Base-by-base conservation (phyloP, 2,797 vertebrate genomes). In the Myiothlypis chrysogaster region DNA sequence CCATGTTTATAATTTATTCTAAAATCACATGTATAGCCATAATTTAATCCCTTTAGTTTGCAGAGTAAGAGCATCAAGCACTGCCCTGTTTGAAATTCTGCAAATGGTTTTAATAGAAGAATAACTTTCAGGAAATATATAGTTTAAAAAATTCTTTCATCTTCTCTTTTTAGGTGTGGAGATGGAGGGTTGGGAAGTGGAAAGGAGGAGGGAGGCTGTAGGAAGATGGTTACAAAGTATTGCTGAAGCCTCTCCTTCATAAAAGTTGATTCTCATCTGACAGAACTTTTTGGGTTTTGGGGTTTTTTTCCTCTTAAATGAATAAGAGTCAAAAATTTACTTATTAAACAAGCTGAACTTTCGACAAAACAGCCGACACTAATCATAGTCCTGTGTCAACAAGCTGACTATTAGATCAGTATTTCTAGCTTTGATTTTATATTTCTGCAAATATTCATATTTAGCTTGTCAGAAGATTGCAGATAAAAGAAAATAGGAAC, bases 321-420 rank as follows among this genome's bases (percentile, higher is more conserved):
- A 86, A 30, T 65, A 72, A 70, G 12, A 70, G 25, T 30, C 18
- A 39, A 83, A 90, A 90, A 52, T 3, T 70, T 69, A 44, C 34
- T 89, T 95, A 77, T 64, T 89, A 83, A 89, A 44, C 22, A 90
- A 71, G 10, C n/a, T 89, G 27, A 64, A 68, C 19, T 87, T 92
- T 75, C 5, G 4, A 68, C 76, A 87, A 47, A 91, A 61, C 32
- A 78, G 50, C 44, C 43, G 52, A 47, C 49, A 19, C 14, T 59
- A 85, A 75, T 95, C 75, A 77, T 9, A 80, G 46, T 9, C 56
- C 49, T 71, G 32, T 78, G 23, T 61, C 71, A 89, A 87, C 49
- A 68, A 93, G 32, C 28, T 91, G 79, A 43, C 25, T 92, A 72
- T 86, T 75, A 83, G 47, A 87, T 69, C 43, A 83, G 8, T 17